Evolutionary conservation across 2,113 vertebrate species (phyloP), one percentile per base, ranked within the genome.

Genomic region (Psephotus haematonotus): DNA sequence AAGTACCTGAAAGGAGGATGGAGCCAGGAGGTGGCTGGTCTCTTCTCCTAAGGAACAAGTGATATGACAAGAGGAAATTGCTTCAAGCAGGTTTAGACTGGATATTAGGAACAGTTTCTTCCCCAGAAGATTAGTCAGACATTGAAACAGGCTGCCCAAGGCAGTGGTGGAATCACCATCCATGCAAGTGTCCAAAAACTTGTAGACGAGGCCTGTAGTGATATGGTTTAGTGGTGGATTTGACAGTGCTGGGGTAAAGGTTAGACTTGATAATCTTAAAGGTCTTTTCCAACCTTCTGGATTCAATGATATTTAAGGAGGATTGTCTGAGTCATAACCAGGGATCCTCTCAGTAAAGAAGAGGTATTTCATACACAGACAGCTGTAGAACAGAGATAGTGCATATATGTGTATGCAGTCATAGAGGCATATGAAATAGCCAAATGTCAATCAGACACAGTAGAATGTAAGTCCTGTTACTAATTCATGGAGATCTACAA

Each of bases 361-460:
- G 68, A 18, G 31, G 18, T 76, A 22, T 23, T 69, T 79, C 33
- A 14, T 71, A 33, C 37, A 2, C 7, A 33, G 47, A 6, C 29
- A 65, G 46, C 53, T 62, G 49, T 53, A 60, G 10, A 41, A 16
- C 55, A 50, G 31, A 46, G 41, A 5, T 2, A 4, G 25, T 18
- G 12, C 11, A 0, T 57, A 0, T 27, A 5, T 13, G 18, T n/a
- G 22, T 39, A 5, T 59, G 57, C 11, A 19, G 5, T 20, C 2
- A 0, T 10, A 1, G 10, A 41, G 22, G 35, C 16, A 11, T 10
- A 0, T 17, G 57, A 47, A 49, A 9, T 23, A 49, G 67, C 53
- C 35, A 29, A 11, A 29, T 16, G 25, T 24, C 12, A 46, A 6
- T 4, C 20, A 46, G 28, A 19, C 41, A 35, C 27, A 28, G 62